These are phyloP conservation scores for Dendroctonus ponderosae DNA, from an alignment of 1,140 invertebrate genomes.

Conservation along the genomic window DNA sequence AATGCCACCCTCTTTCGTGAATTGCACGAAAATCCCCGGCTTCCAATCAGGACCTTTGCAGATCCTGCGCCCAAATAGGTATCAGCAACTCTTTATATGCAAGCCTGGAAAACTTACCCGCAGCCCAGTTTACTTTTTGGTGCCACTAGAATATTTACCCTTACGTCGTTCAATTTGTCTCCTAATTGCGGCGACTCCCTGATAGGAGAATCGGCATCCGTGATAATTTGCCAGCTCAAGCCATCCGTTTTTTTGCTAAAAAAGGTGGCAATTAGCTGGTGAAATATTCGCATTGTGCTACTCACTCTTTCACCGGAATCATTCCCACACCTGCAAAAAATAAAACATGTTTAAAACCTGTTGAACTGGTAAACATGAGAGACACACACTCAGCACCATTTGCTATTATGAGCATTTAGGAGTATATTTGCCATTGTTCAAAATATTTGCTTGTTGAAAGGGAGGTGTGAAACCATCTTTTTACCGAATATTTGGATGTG, in stretches of 20 bases:
- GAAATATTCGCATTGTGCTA: constrained; percentile 43
- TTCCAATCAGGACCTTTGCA: constrained; percentile 83
- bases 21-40: constrained; percentile 86
- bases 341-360: constrained; percentile 23
- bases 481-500: too few relatives aligned
- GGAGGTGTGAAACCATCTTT: too few relatives aligned
- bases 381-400: too few relatives aligned
- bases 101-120: constrained; percentile 53
- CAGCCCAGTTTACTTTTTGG: constrained; percentile 67
- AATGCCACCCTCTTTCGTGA: constrained; percentile 84
- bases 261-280: not conserved
- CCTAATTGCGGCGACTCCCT: constrained; percentile 47
- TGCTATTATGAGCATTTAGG: too few relatives aligned
- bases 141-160: constrained; percentile 63
- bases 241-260: constrained; percentile 65
- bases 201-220: constrained; percentile 49
- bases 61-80: constrained; percentile 54
- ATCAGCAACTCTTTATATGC: too few relatives aligned
- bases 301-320: constrained; percentile 89
- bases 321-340: constrained; percentile 76
- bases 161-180: constrained; percentile 54
- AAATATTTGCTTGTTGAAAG: too few relatives aligned
- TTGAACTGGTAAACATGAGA: not conserved
- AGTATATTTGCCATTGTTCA: too few relatives aligned
- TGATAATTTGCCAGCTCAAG: constrained; percentile 75